Percentiles rank a stretch among this genome's conserved stretches.
Conservation (phyloP, 2,888 invertebrate genomes). For the Agonopterix alstromeriana region DNA sequence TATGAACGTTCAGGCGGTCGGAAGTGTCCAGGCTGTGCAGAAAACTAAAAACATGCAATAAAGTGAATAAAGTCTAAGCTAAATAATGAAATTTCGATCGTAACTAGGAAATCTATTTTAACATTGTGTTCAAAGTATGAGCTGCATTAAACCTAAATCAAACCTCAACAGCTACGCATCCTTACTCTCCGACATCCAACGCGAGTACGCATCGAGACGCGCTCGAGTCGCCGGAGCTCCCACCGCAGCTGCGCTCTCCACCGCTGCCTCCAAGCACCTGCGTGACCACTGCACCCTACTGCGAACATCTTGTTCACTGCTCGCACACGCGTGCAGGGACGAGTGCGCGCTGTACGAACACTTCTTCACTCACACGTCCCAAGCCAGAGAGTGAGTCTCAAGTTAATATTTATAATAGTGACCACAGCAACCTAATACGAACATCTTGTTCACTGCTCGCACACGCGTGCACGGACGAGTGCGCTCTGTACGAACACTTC, state of each 20-base stretch:
- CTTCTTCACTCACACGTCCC: constrained; percentile 86
- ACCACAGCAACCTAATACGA: constrained; percentile 89
- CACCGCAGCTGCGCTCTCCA: constrained; percentile 81
- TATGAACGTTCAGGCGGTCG: no score
- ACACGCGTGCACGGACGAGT: constrained; percentile 96
- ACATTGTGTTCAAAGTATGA: no score
- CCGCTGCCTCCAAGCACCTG: constrained; percentile 78
- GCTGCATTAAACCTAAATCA: no score
- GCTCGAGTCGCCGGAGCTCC: constrained; percentile 82
- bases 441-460: constrained; percentile 93
- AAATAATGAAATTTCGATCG: no score
- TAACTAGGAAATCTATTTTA: no score
- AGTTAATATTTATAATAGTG: constrained; percentile 30
- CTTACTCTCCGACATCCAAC: constrained; percentile 86
- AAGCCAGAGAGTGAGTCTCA: constrained; percentile 78
- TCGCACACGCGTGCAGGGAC: constrained; percentile 95
- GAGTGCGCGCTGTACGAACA: constrained; percentile 94
- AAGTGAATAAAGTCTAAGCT: no score
- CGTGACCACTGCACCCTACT: constrained; percentile 88
- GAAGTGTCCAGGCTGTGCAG: no score
- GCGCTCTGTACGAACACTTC: constrained; percentile 93
- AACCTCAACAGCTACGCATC: constrained; percentile 77
- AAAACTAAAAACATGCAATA: no score
- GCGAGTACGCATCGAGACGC: constrained; percentile 87
- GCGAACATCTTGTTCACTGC: constrained; percentile 91